Conservation (phyloP, 2,113 vertebrate species). For the Elgaria multicarinata region DNA sequence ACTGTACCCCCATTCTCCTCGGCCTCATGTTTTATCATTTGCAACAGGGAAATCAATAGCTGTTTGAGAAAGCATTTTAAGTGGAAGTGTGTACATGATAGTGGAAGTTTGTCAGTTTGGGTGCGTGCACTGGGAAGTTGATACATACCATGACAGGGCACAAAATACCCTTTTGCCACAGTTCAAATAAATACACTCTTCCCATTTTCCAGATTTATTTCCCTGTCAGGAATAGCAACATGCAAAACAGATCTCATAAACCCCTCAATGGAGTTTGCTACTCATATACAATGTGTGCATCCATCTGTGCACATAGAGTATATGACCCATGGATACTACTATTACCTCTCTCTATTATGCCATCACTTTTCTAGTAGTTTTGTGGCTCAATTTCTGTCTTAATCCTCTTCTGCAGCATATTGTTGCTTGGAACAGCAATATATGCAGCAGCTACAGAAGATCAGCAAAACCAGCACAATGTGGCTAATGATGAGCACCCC, state of each 20-base stretch:
- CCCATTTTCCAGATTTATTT: background rate
- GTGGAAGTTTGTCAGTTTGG: too few species aligned
- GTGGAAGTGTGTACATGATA: background rate
- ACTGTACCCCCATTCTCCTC: background rate
- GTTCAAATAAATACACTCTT: background rate
- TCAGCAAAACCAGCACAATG: conserved; percentile 61
- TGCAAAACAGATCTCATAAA: background rate
- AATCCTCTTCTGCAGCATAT: conserved; percentile 63
- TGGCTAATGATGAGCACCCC: conserved; percentile 73
- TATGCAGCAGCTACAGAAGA: conserved; percentile 68
- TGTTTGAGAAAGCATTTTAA: background rate
- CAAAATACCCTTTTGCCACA: background rate
- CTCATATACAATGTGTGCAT: background rate
- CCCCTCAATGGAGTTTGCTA: conserved; percentile 40
- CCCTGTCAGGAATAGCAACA: background rate
- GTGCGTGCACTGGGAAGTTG: background rate
- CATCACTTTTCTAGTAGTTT: conserved; percentile 21
- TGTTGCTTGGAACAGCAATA: conserved; percentile 64
- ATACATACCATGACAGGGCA: background rate
- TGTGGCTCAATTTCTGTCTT: conserved; percentile 34
- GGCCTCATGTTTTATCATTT: background rate
- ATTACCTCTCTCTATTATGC: conserved; percentile 54
- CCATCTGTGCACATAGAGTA: background rate
- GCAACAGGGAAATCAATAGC: background rate
- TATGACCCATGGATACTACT: conserved; percentile 27